Conservation (phyloP, 2,113 vertebrate genomes). For the Actinemys pallida region DNA sequence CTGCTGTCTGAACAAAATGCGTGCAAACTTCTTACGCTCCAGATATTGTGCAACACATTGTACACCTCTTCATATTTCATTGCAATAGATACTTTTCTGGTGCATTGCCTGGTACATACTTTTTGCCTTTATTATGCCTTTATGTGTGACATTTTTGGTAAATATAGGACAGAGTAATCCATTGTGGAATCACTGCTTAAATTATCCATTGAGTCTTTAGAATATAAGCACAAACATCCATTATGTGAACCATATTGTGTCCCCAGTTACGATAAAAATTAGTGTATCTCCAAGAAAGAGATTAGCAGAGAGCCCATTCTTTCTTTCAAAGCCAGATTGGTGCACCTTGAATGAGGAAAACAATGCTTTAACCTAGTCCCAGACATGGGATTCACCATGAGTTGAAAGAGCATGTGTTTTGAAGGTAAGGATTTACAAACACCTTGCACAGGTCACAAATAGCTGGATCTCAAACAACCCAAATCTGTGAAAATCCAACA, state of each 20-base stretch:
- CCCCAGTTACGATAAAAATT: neutral
- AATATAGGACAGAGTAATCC: neutral
- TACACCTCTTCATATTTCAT: neutral
- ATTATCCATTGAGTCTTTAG: neutral
- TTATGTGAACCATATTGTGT: neutral
- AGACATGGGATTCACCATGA: neutral
- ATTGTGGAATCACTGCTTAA: neutral
- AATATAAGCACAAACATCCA: neutral
- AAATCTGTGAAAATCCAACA: neutral
- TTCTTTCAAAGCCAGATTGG: neutral
- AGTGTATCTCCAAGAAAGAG: neutral
- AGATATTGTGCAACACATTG: neutral
- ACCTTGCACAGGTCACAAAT: neutral
- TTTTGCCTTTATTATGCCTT: neutral
- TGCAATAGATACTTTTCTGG: fast-evolving
- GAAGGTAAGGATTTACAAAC: neutral
- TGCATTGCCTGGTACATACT: neutral
- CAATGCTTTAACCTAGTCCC: neutral
- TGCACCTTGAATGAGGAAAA: neutral
- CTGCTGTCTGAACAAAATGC: neutral
- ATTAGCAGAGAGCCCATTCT: neutral
- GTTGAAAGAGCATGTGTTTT: neutral
- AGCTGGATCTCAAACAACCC: neutral
- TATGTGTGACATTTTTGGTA: neutral
- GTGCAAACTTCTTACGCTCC: neutral